These are phyloP conservation scores for Larimichthys polyactis DNA, from an alignment of 2,113 vertebrate genomes.

Conservation along the genomic window DNA sequence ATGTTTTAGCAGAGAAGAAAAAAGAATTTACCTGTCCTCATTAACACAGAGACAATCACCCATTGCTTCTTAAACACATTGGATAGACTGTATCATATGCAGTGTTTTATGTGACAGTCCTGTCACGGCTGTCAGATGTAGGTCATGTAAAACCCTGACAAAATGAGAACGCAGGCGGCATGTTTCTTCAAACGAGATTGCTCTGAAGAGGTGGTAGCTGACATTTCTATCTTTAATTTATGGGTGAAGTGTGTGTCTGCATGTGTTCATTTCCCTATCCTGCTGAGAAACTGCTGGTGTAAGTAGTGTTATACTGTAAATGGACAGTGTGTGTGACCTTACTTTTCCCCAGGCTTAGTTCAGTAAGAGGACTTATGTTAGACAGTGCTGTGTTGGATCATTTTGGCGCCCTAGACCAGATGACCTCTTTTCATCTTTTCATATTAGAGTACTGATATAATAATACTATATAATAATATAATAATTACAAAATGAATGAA, in stretches of 20 bases:
- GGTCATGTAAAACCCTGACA: conserved; percentile 30
- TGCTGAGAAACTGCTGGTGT: conserved; percentile 26
- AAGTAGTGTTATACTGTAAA: conserved; percentile 5
- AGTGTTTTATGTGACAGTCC: conserved; percentile 50
- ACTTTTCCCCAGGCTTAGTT: conserved; percentile 9
- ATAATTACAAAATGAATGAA: not conserved
- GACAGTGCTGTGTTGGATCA: not conserved
- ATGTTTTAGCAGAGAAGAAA: conserved; percentile 8
- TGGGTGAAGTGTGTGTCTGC: conserved; percentile 26
- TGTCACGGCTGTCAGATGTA: conserved; percentile 52
- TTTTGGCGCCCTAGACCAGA: not conserved
- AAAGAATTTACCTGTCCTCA: conserved; percentile 27
- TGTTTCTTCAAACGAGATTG: conserved; percentile 30
- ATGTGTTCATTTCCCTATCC: conserved; percentile 9
- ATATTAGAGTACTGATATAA: not conserved
- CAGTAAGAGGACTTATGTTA: not conserved
- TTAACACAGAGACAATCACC: conserved; percentile 30
- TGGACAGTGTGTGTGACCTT: not conserved
- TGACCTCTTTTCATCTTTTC: not conserved
- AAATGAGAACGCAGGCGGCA: conserved; percentile 28
- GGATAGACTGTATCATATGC: conserved; percentile 13
- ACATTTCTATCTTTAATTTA: conserved; percentile 55
- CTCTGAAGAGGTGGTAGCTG: conserved; percentile 42
- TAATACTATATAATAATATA: no score
- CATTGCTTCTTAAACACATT: conserved; percentile 11